phyloP scores from a whole-genome alignment of 64 coral and sea anemone species.

The Astreopora myriophthalma region DNA sequence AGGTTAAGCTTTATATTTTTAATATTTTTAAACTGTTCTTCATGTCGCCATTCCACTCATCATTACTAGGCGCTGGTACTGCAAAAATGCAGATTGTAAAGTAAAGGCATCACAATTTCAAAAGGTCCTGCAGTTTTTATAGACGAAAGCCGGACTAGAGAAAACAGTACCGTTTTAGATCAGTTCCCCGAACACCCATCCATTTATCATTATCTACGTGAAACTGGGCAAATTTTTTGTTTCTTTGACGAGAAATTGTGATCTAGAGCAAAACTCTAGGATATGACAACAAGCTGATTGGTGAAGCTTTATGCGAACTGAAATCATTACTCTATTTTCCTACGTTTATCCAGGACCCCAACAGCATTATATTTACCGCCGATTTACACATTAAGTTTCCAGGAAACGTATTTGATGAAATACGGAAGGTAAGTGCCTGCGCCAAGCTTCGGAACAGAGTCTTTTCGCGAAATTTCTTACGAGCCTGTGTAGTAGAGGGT shows the following conservation, averaged over 20 bases:
- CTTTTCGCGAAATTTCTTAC: background rate
- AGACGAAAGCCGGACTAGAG: too few relatives aligned
- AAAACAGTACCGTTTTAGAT: too few relatives aligned
- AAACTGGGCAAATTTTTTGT: too few relatives aligned
- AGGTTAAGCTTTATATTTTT: slow-evolving; percentile 8
- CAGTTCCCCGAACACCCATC: too few relatives aligned
- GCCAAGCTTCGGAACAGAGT: background rate
- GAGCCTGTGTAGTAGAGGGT: too few relatives aligned
- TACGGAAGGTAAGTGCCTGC: slow-evolving; percentile 54
- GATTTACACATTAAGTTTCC: slow-evolving; percentile 67
- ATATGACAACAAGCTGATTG: background rate
- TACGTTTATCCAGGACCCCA: slow-evolving; percentile 45
- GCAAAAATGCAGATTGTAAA: too few relatives aligned
- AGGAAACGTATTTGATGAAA: slow-evolving; percentile 49
- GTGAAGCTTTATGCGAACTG: background rate
- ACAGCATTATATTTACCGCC: slow-evolving; percentile 69
- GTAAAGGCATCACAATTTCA: too few relatives aligned
- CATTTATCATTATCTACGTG: too few relatives aligned
- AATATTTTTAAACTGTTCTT: background rate
- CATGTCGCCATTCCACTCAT: background rate
- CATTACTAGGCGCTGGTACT: too few relatives aligned
- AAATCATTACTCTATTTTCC: background rate
- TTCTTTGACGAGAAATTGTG: too few relatives aligned
- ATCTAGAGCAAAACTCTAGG: too few relatives aligned
- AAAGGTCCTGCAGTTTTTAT: too few relatives aligned